These are phyloP conservation scores for Yasuhikotakia modesta DNA, from an alignment of 2,797 vertebrate genomes.

Conservation along the genomic window DNA sequence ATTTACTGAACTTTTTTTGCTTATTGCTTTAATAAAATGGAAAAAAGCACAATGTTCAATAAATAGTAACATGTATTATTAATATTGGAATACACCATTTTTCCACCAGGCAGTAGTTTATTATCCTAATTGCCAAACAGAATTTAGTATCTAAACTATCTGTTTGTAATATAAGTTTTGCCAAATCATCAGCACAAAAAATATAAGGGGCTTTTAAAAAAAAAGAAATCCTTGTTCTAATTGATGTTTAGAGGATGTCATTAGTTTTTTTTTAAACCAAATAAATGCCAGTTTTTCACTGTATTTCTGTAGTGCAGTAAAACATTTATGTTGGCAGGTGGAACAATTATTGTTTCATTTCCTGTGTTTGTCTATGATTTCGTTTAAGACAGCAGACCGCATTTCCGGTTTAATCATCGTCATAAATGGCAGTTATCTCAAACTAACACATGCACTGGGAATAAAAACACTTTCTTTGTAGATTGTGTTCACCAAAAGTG, in stretches of 20 bases:
- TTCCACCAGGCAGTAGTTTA: too few species aligned
- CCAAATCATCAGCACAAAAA: conserved; percentile 2
- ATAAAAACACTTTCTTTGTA: conserved; percentile 49
- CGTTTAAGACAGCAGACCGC: conserved; percentile 33
- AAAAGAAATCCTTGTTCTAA: not conserved
- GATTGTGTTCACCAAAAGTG: conserved; percentile 51
- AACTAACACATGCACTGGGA: conserved; percentile 28
- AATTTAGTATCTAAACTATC: not conserved
- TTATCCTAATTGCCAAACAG: not conserved
- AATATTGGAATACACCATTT: not conserved
- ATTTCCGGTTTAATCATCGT: conserved; percentile 38
- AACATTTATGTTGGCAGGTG: conserved; percentile 17
- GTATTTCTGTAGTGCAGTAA: not conserved
- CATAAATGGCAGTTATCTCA: conserved; percentile 35
- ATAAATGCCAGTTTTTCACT: conserved; percentile 11
- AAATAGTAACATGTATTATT: not conserved
- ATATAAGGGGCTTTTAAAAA: not conserved
- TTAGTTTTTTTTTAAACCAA: conserved; percentile 4
- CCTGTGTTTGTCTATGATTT: conserved; percentile 37
- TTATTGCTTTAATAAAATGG: too few species aligned
- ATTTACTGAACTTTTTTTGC: not conserved
- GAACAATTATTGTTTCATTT: conserved; percentile 22
- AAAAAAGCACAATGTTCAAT: not conserved
- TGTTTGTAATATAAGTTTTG: not conserved
- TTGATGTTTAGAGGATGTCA: not conserved